These are phyloP conservation scores for Zygothrica quintamaculata DNA, from an alignment of 2,888 invertebrate genomes.

Conservation along the genomic window DNA sequence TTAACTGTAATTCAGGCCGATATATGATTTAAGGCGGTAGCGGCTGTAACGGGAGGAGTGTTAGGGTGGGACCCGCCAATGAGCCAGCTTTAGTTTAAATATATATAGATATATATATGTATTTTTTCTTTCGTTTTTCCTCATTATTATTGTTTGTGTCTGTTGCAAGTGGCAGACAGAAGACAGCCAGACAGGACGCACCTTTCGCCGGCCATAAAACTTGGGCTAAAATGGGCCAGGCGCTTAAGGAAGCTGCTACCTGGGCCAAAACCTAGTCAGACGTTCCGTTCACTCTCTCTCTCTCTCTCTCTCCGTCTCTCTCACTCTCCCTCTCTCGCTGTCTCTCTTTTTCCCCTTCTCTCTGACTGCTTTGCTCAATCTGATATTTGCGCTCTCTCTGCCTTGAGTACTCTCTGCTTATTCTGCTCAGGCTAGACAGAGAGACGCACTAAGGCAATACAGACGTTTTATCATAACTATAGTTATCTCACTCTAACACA, in stretches of 20 bases:
- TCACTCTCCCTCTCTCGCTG: slow-evolving; percentile 18
- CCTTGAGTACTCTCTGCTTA: not conserved
- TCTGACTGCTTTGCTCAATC: not conserved
- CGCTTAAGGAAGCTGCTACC: slow-evolving; percentile 62
- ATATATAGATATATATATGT: too few relatives aligned
- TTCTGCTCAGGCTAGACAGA: slow-evolving; percentile 22
- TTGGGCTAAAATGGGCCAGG: slow-evolving; percentile 48
- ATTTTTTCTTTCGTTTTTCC: not conserved
- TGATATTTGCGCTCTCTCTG: not conserved
- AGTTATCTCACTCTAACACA: slow-evolving; percentile 49
- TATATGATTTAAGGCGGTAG: not conserved
- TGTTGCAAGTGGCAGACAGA: slow-evolving; percentile 1
- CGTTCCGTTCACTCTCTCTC: too few relatives aligned
- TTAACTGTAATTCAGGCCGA: not conserved
- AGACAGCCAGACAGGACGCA: slow-evolving; percentile 36
- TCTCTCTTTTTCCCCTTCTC: slow-evolving; percentile 1
- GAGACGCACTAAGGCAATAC: slow-evolving; percentile 34
- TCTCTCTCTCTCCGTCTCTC: slow-evolving; percentile 9
- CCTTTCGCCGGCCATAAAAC: slow-evolving; percentile 55
- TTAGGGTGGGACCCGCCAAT: slow-evolving; percentile 32
- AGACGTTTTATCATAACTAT: slow-evolving; percentile 39
- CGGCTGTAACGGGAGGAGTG: slow-evolving; percentile 14
- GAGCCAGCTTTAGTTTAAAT: slow-evolving; percentile 33
- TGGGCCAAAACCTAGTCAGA: slow-evolving; percentile 7
- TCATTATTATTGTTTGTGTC: too few relatives aligned